phyloP scores from a whole-genome alignment of 2,797 vertebrate genomes.

The Pseudochirops corinnae region DNA sequence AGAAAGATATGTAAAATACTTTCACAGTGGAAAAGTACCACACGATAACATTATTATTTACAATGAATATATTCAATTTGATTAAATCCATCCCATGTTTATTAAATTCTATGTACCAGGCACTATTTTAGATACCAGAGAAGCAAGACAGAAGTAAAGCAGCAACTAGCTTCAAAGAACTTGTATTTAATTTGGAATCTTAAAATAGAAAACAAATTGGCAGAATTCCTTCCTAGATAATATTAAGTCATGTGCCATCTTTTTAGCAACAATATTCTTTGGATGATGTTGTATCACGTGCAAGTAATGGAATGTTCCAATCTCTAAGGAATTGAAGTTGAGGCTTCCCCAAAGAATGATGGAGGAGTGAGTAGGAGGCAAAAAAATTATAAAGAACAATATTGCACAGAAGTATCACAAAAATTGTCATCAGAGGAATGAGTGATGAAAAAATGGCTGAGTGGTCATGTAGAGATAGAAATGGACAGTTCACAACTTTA shows the following conservation, averaged over 20 bases:
- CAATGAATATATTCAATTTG: neutral
- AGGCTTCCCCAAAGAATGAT: neutral
- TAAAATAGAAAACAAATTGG: neutral
- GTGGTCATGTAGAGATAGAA: neutral
- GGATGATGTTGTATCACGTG: neutral
- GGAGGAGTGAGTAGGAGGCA: neutral
- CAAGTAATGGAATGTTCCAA: neutral
- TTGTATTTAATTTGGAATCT: neutral
- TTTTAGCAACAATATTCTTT: neutral
- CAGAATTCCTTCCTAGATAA: neutral
- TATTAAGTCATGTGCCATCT: neutral
- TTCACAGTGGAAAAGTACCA: constrained; percentile 7
- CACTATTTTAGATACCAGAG: neutral
- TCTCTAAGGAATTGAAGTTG: neutral
- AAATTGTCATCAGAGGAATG: neutral
- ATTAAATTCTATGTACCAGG: neutral
- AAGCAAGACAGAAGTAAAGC: neutral
- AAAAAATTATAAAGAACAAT: neutral
- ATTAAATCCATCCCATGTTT: neutral
- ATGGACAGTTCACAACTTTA: neutral
- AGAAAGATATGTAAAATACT: neutral
- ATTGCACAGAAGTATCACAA: neutral
- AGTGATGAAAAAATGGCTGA: neutral
- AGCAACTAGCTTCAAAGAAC: neutral
- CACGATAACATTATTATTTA: constrained; percentile 3